Evolutionary conservation across 2,113 vertebrate genomes (phyloP).

Genomic region (Ophthalmotilapia sp.): DNA sequence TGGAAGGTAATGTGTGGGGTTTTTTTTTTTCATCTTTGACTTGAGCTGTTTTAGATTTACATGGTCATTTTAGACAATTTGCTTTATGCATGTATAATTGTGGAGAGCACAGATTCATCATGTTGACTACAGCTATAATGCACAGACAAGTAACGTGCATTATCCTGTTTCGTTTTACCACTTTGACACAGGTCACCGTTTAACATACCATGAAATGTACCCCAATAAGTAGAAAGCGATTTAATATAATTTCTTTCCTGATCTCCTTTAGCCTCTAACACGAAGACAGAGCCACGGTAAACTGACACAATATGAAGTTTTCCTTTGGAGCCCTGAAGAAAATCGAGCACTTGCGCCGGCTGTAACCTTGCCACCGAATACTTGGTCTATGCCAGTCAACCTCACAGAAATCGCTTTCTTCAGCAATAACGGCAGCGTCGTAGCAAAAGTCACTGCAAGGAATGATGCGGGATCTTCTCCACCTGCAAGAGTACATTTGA

Average conservation of each 20-base stretch:
- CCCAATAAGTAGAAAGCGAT: neutral
- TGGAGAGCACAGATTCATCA: neutral
- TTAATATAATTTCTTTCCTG: neutral
- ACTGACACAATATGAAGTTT: slow-evolving; percentile 56
- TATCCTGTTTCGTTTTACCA: neutral
- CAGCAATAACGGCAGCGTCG: neutral
- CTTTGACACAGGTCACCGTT: neutral
- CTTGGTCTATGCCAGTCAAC: slow-evolving; percentile 18
- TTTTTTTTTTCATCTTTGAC: neutral
- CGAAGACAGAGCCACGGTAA: slow-evolving; percentile 53
- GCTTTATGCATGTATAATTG: neutral
- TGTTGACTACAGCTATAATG: neutral
- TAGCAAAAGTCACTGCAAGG: slow-evolving; percentile 41
- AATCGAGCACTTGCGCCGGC: neutral
- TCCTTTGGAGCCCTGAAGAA: slow-evolving; percentile 37
- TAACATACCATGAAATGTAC: neutral
- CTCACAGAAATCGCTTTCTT: slow-evolving; percentile 24
- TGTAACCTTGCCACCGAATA: neutral
- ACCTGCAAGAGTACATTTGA: slow-evolving; percentile 19
- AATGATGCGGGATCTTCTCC: slow-evolving; percentile 51
- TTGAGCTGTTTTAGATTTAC: neutral
- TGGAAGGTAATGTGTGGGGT: slow-evolving; percentile 61
- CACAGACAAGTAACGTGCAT: neutral
- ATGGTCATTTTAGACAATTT: neutral
- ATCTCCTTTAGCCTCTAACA: slow-evolving; percentile 53